These are phyloP conservation scores for Poecilia wingei DNA, from an alignment of 2,797 vertebrate genomes.

Conservation along the genomic window DNA sequence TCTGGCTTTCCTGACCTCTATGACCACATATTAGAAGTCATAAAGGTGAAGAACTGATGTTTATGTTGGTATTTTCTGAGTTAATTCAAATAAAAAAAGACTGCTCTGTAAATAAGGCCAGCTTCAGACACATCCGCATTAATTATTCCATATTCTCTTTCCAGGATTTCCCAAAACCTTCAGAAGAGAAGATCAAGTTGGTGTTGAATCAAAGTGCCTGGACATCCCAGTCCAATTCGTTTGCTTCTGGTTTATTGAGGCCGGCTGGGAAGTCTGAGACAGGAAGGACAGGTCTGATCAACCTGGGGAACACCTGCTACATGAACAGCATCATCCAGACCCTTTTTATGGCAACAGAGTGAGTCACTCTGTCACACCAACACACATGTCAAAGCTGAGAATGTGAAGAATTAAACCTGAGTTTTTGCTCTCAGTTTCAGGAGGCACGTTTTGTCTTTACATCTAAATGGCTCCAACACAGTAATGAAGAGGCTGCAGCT, in stretches of 20 bases:
- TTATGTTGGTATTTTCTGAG: not conserved
- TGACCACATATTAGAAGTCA: slow-evolving; percentile 92
- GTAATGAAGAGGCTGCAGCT: slow-evolving; percentile 97
- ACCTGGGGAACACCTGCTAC: slow-evolving; percentile 97
- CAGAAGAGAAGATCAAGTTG: slow-evolving; percentile 94
- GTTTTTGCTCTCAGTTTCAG: slow-evolving; percentile 86
- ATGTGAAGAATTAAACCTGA: not conserved
- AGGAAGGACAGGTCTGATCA: slow-evolving; percentile 96
- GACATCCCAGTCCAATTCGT: slow-evolving; percentile 95
- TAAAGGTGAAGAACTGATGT: slow-evolving; percentile 86
- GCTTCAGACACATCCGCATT: not conserved
- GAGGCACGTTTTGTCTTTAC: slow-evolving; percentile 91
- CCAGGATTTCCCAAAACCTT: slow-evolving; percentile 92
- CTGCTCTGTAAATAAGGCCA: not conserved
- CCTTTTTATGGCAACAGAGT: slow-evolving; percentile 99
- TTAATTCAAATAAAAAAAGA: not conserved
- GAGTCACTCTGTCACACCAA: slow-evolving; percentile 65
- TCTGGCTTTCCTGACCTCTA: slow-evolving; percentile 99
- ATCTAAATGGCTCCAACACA: slow-evolving; percentile 89
- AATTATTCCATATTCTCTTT: not conserved
- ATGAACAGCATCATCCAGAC: slow-evolving; percentile 99
- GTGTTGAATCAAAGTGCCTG: slow-evolving; percentile 98
- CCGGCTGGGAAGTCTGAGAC: slow-evolving; percentile 96
- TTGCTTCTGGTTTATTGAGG: slow-evolving; percentile 89
- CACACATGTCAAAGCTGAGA: not conserved